A percentile compares a stretch with the other conserved stretches of the same genome.
These are phyloP conservation scores for Embiotoca jacksoni DNA, from an alignment of 2,113 vertebrate species.

Conservation along the genomic window DNA sequence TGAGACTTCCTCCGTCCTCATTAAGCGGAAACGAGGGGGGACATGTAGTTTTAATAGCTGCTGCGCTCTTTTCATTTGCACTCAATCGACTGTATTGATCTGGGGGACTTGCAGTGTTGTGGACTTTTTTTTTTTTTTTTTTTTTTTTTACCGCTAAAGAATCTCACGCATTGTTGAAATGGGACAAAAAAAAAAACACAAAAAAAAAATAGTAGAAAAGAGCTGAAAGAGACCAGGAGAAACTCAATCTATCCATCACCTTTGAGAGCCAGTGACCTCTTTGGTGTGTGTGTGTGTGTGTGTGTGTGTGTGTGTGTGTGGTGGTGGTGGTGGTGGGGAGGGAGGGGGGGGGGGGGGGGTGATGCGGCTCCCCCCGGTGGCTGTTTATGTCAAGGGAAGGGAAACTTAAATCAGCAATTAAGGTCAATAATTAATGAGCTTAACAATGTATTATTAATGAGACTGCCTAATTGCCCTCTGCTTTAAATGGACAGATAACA, in stretches of 20 bases:
- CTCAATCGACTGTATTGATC: conserved; percentile 74
- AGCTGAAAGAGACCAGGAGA: conserved; percentile 47
- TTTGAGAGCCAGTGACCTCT: conserved; percentile 63
- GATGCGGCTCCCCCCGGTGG: conserved; percentile 34
- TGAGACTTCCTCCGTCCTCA: conserved; percentile 14
- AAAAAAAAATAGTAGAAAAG: conserved; percentile 21
- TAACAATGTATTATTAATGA: conserved; percentile 94
- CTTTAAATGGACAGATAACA: conserved; percentile 76
- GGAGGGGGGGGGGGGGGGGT: too few relatives aligned
- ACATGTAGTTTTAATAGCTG: conserved; percentile 40
- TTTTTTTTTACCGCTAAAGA: too few relatives aligned
- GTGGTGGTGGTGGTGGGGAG: background rate
- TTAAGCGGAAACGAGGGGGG: conserved; percentile 45
- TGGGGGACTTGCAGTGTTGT: background rate
- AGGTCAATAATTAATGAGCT: conserved; percentile 94
- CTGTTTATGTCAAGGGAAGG: conserved; percentile 84
- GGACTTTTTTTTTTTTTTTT: too few relatives aligned
- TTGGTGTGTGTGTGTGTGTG: conserved; percentile 35
- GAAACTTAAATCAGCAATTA: conserved; percentile 95
- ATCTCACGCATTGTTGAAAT: background rate
- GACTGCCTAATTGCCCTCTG: conserved; percentile 86
- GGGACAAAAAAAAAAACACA: background rate
- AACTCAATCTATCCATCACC: conserved; percentile 68
- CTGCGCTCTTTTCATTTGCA: conserved; percentile 70
- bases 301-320: conserved; percentile 37